Conservation (phyloP, 2,797 vertebrate species). For the Anguilla pacifica region DNA sequence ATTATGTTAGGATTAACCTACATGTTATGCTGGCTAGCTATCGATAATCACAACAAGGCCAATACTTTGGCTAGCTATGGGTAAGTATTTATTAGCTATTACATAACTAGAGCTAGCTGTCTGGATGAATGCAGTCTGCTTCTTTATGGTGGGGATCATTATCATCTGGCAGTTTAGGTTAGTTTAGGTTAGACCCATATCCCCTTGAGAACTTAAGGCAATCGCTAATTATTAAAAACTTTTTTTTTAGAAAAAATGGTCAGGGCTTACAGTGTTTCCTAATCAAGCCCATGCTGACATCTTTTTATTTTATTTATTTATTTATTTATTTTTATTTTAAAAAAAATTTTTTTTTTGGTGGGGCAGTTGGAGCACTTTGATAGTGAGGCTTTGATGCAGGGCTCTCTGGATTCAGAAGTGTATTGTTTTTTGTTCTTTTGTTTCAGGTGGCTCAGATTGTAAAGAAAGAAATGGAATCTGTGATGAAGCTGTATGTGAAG, state of each 20-base stretch:
- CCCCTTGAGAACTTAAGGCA: background rate
- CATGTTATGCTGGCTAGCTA: no score
- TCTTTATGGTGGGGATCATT: no score
- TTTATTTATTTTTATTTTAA: background rate
- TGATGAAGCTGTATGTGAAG: conserved; percentile 85
- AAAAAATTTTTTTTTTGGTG: background rate
- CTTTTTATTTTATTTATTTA: background rate
- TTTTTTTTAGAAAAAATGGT: background rate
- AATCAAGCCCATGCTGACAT: background rate
- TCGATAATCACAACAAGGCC: no score
- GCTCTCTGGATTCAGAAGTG: background rate
- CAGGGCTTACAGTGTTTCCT: background rate
- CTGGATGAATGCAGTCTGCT: no score
- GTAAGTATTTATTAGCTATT: no score
- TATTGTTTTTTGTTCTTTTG: background rate
- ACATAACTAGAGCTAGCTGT: no score
- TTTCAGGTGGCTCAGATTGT: conserved; percentile 90
- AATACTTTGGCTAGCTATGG: no score
- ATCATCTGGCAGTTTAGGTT: no score
- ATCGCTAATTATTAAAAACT: background rate
- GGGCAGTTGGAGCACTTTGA: background rate
- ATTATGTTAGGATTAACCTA: no score
- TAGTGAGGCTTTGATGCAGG: background rate
- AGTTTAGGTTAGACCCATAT: background rate
- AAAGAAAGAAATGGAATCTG: conserved; percentile 92